These are phyloP conservation scores for Aphelinus atriplicis DNA, from an alignment of 1,140 invertebrate species.

Conservation along the genomic window DNA sequence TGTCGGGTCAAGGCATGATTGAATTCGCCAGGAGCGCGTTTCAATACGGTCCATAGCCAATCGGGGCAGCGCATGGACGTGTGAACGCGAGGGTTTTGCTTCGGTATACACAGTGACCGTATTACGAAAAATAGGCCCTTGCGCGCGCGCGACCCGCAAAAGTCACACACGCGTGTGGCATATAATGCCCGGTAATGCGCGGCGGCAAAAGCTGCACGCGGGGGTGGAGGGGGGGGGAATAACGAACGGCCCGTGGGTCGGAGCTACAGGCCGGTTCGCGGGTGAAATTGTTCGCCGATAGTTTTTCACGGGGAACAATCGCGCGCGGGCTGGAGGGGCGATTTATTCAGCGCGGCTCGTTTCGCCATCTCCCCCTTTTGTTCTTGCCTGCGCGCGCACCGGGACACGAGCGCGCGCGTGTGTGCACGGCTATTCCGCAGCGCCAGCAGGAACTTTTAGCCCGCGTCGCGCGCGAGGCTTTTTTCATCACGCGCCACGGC, in stretches of 20 bases:
- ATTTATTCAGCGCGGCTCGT: slow-evolving; percentile 47
- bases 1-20: too few relatives aligned
- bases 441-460: slow-evolving; percentile 1
- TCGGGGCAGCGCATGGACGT: too few relatives aligned
- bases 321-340: background rate
- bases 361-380: slow-evolving; percentile 43
- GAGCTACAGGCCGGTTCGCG: background rate
- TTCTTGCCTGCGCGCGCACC: slow-evolving; percentile 21
- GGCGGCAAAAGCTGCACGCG: too few relatives aligned
- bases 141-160: too few relatives aligned
- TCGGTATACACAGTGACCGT: too few relatives aligned
- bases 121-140: too few relatives aligned
- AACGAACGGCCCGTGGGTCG: slow-evolving; percentile 11
- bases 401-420: background rate
- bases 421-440: slow-evolving; percentile 26
- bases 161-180: too few relatives aligned
- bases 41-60: too few relatives aligned
- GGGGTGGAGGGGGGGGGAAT: background rate
- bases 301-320: slow-evolving; percentile 31
- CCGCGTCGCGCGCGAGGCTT: background rate
- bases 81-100: too few relatives aligned
- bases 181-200: too few relatives aligned
- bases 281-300: slow-evolving; percentile 17
- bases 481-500: too few relatives aligned
- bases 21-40: too few relatives aligned